phyloP scores from a whole-genome alignment of 2,797 vertebrate genomes.

The Hemibagrus guttatus region DNA sequence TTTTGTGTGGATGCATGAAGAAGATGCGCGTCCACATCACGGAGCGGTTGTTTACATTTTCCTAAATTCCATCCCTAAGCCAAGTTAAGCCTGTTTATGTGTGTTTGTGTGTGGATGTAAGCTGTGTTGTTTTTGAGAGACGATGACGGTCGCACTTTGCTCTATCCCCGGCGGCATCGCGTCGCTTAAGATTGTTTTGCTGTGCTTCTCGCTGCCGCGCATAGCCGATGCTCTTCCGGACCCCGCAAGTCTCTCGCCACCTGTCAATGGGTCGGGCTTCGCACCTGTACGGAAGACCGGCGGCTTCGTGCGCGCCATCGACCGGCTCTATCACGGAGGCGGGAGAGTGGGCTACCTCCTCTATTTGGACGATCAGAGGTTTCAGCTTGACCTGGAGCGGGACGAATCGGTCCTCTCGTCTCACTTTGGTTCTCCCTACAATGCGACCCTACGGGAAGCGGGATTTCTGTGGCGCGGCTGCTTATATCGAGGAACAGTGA shows the following conservation, averaged over 20 bases:
- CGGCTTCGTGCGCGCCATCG: slow-evolving; percentile 83
- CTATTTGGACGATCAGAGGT: slow-evolving; percentile 83
- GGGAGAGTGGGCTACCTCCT: slow-evolving; percentile 89
- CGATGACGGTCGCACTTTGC: slow-evolving; percentile 9
- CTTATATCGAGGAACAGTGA: slow-evolving; percentile 88
- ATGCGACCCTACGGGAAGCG: slow-evolving; percentile 63
- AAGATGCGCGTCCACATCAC: slow-evolving; percentile 68
- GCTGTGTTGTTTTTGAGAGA: background rate
- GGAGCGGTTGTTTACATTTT: slow-evolving; percentile 1
- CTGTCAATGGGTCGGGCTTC: slow-evolving; percentile 69
- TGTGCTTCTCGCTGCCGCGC: slow-evolving; percentile 56
- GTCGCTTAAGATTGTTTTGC: slow-evolving; percentile 64
- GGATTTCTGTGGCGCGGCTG: slow-evolving; percentile 66
- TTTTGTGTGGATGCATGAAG: slow-evolving; percentile 55
- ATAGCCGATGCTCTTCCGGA: slow-evolving; percentile 50
- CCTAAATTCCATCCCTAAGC: slow-evolving; percentile 58
- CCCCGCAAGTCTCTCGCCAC: slow-evolving; percentile 58
- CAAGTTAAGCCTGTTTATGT: slow-evolving; percentile 4
- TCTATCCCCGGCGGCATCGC: slow-evolving; percentile 57
- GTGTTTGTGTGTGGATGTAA: background rate
- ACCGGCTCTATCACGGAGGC: slow-evolving; percentile 88
- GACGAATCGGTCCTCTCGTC: slow-evolving; percentile 78
- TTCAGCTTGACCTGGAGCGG: slow-evolving; percentile 89
- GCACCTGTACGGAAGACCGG: slow-evolving; percentile 72
- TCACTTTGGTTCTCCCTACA: slow-evolving; percentile 68